Conservation (phyloP, 2,888 invertebrate genomes). For the Ferdinandea cuprea region DNA sequence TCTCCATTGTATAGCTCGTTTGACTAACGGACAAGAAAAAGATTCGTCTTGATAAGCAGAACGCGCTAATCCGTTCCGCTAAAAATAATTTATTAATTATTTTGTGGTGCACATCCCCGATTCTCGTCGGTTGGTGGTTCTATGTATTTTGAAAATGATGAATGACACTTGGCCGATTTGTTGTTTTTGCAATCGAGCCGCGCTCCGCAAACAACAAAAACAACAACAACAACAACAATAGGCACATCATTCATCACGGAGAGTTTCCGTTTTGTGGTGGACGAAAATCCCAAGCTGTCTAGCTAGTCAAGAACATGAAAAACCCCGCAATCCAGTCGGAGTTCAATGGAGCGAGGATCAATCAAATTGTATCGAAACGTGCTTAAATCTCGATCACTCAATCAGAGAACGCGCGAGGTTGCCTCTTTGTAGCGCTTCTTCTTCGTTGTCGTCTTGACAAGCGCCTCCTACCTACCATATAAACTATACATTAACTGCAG, state of each 20-base stretch:
- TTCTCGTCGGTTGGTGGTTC: no score
- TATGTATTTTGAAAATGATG: constrained; percentile 24
- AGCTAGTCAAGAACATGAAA: constrained; percentile 51
- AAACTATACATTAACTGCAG: background rate
- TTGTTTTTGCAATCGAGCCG: constrained; percentile 32
- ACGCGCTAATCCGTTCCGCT: constrained; percentile 33
- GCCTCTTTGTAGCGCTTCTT: background rate
- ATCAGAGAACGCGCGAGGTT: constrained; percentile 16
- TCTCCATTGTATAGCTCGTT: constrained; percentile 40
- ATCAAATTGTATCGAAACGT: constrained; percentile 55
- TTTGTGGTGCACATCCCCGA: background rate
- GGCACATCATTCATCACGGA: constrained; percentile 55
- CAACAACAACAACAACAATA: constrained; percentile 41
- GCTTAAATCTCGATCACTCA: constrained; percentile 67
- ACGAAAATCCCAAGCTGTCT: constrained; percentile 65
- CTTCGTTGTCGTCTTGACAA: background rate
- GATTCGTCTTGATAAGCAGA: constrained; percentile 41
- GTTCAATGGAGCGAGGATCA: constrained; percentile 51
- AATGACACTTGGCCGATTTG: constrained; percentile 29
- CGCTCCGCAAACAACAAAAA: constrained; percentile 17
- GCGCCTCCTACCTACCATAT: background rate
- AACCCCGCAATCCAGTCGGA: constrained; percentile 41
- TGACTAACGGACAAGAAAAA: background rate
- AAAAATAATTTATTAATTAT: constrained; percentile 41
- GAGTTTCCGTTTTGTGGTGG: constrained; percentile 40